Evolutionary conservation across 2,888 invertebrate genomes (phyloP).

Genomic region (Liposcelis brunnea): DNA sequence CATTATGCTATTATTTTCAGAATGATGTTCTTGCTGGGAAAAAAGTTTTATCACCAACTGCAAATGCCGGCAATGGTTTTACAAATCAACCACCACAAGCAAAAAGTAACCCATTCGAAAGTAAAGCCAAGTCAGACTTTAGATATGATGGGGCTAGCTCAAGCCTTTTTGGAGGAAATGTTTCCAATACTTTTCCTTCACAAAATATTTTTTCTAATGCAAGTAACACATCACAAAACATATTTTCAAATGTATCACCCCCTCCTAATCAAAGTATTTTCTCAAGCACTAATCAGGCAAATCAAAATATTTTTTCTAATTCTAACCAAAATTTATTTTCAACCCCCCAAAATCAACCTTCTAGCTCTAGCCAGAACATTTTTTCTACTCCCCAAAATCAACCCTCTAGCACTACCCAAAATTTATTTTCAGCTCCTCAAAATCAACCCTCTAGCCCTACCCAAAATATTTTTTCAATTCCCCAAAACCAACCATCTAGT

Average conservation of each 20-base stretch:
- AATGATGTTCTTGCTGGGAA: slow-evolving; percentile 17
- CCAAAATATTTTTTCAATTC: slow-evolving; percentile 3
- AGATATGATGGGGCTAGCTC: slow-evolving; percentile 16
- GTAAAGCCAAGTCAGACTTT: slow-evolving; percentile 16
- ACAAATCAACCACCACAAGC: no score
- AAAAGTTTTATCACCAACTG: slow-evolving; percentile 12
- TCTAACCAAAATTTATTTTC: slow-evolving; percentile 20
- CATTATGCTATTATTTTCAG: slow-evolving; percentile 21
- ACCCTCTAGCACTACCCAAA: slow-evolving; percentile 13
- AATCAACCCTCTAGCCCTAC: slow-evolving; percentile 14
- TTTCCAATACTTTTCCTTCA: slow-evolving; percentile 16
- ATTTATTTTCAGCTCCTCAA: slow-evolving; percentile 10
- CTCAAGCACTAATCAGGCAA: slow-evolving; percentile 20
- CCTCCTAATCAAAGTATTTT: no score
- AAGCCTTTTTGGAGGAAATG: no score
- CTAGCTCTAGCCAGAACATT: slow-evolving; percentile 16
- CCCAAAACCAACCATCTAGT: slow-evolving; percentile 6
- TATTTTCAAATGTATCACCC: no score
- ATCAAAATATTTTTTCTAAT: slow-evolving; percentile 11
- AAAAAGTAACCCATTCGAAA: not conserved
- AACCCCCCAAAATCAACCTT: slow-evolving; percentile 21
- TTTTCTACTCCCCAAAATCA: slow-evolving; percentile 21
- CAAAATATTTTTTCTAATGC: slow-evolving; percentile 19
- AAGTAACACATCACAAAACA: slow-evolving; percentile 15
- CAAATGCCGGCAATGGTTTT: no score